Evolutionary conservation across 2,797 vertebrate genomes (phyloP), one percentile per base, ranked within the genome.

Genomic region (Cichlasoma orientale): DNA sequence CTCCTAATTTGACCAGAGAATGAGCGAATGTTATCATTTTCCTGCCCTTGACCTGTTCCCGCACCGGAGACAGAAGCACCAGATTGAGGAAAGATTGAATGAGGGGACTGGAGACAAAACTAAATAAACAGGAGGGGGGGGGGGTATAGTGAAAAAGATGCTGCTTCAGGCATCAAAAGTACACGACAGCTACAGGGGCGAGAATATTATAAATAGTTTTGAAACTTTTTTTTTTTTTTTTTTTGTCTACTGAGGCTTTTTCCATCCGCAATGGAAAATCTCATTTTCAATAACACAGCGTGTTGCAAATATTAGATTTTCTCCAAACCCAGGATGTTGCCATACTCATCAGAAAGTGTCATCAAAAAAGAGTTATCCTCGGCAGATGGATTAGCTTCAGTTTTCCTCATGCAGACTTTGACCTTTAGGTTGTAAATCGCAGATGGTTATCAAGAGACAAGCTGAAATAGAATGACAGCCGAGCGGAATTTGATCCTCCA

Each of bases 1-100:
- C 81, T 83, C 79, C 84, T 90, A 89, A 93, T 91, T 88, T 90
- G 87, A 91, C 84, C 85, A 72, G 80, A 88, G 90, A 92, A 92
- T 94, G 93, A 93, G 86, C 54, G 89, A 93, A 90, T 90, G 92
- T 89, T 93, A 93, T 93, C 91, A 91, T 92, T 92, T 92, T 91
- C 89, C 87, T 83, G 91, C 82, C 93, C 93, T 94, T 93, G 90
- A 94, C 93, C 93, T 56, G 86, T 81, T 90, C 88, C 69, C 12
- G 53, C 78, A 70, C 79, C 74, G 18, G 66, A 79, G 86, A 89
- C 78, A 88, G 78, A 88, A 86, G 78, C 72, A 71, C 8, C 80
- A 83, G 88, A 87, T 86, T 86, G 85, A 82, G 83, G 82, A 82
- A 89, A 90, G 82, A 93, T 91, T 85, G 90, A 90, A 89, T 73